phyloP scores from a whole-genome alignment of 2,797 vertebrate species.

The Bovichtus diacanthus region DNA sequence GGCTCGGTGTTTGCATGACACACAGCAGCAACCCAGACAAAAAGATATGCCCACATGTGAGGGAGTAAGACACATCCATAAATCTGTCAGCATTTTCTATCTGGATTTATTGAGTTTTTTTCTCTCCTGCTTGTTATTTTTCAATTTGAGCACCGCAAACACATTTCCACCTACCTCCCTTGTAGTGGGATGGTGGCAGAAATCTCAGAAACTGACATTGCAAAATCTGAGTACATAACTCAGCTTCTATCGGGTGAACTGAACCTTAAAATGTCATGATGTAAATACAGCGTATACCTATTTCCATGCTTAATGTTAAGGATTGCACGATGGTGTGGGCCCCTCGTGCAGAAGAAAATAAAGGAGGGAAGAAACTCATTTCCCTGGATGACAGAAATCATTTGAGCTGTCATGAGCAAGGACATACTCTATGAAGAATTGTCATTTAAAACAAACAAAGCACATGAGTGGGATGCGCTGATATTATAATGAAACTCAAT shows the following conservation, averaged over 20 bases:
- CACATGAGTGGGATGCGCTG: conserved; percentile 1
- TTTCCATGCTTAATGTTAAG: conserved; percentile 7
- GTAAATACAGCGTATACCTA: not conserved
- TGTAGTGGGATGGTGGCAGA: not conserved
- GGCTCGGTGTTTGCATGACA: conserved; percentile 30
- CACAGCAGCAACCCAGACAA: conserved; percentile 31
- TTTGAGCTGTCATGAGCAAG: conserved; percentile 5
- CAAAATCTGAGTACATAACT: not conserved
- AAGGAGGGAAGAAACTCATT: conserved; percentile 14
- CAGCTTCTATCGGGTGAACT: conserved; percentile 1
- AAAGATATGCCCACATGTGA: conserved; percentile 11
- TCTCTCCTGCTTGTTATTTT: not conserved
- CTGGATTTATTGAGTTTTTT: not conserved
- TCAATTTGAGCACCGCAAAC: not conserved
- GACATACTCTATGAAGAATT: not conserved
- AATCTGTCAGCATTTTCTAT: conserved; percentile 27
- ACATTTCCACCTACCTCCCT: not conserved
- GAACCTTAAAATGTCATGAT: conserved; percentile 13
- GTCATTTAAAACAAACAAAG: conserved; percentile 7
- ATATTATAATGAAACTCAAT: conserved; percentile 5
- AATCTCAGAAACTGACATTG: conserved; percentile 8
- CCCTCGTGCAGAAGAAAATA: not conserved
- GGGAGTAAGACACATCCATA: conserved; percentile 5
- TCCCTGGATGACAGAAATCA: conserved; percentile 12
- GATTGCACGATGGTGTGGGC: not conserved